Percentiles rank a stretch among this genome's conserved stretches.
phyloP scores from a whole-genome alignment of 2,113 vertebrate species.

The Nycticebus coucang region DNA sequence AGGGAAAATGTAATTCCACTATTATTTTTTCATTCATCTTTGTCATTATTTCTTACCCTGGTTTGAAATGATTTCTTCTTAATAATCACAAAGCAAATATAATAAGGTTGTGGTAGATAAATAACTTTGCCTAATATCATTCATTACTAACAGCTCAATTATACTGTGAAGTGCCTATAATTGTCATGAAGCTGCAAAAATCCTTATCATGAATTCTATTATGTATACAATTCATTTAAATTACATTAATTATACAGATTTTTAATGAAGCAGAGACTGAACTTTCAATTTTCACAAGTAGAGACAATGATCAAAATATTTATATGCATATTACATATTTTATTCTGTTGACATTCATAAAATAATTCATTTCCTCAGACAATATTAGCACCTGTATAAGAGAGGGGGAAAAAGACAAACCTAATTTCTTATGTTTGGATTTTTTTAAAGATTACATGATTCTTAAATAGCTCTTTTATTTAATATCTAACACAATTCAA shows the following conservation, averaged over 20 bases:
- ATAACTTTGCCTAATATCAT: conserved; percentile 64
- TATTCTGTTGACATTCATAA: conserved; percentile 65
- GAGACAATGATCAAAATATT: conserved; percentile 78
- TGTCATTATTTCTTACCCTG: conserved; percentile 46
- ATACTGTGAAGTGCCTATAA: conserved; percentile 57
- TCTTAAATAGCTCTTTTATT: conserved; percentile 6
- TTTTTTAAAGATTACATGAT: not conserved
- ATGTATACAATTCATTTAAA: conserved; percentile 73
- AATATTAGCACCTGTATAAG: conserved; percentile 56
- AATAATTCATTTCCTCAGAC: conserved; percentile 60
- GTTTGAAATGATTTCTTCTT: conserved; percentile 56
- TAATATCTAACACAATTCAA: not conserved
- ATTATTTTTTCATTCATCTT: conserved; percentile 40
- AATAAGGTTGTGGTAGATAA: conserved; percentile 62
- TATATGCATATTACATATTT: conserved; percentile 66
- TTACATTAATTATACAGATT: conserved; percentile 76
- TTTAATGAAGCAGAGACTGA: conserved; percentile 64
- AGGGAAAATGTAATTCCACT: conserved; percentile 26
- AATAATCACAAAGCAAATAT: conserved; percentile 54
- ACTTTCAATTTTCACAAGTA: conserved; percentile 67
- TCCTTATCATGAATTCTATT: conserved; percentile 66
- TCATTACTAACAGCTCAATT: conserved; percentile 72
- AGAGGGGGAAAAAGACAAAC: not conserved
- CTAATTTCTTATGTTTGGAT: not conserved
- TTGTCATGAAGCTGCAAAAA: conserved; percentile 66